Evolutionary conservation across 2,113 vertebrate genomes (phyloP), one percentile per base, ranked within the genome.

Genomic region (Saguinus imperator): DNA sequence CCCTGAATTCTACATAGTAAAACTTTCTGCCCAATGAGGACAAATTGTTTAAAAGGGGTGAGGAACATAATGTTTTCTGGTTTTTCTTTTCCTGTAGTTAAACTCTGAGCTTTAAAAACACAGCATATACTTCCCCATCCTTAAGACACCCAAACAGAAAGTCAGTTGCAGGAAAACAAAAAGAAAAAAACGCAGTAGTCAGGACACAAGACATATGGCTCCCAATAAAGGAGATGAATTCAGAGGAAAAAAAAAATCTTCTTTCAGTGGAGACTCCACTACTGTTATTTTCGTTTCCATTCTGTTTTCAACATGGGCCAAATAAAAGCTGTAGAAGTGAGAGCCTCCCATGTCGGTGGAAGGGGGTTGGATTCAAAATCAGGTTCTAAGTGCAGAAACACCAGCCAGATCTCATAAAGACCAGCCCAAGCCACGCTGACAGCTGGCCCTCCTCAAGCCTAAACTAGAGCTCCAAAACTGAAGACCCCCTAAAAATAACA

Each of bases 401-500:
- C 17, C 0, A 17, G 72, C 55, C 29, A 45, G 79, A 66, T 37
- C 40, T 11, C 40, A 0, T 0, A 6, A 6, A 84, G 89, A 81
- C 21, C 37, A 20, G 80, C 35, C 40, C 0, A 23, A 58, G 73
- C 52, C 87, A 29, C 3, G 0, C 64, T 1, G 40, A 80, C 91
- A 94, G 94, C 89, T 96, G 92, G 81, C 57, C 79, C 82, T 25
- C 9, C 66, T 80, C 84, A 29, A 50, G 75, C 37, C 92, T 23
- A 27, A 83, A 68, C 17, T 4, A 35, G 4, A 92, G 82, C 43
- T 52, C 84, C 10, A 20, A 82, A 93, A 92, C 48, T 0, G 85
- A 94, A 92, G 92, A 85, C 73, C 88, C 94, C 75, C 82, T n/a
- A 86, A 94, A 97, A 91, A 93, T 43, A 94, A 85, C 84, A 86